Base-by-base conservation (phyloP, 2,888 invertebrate species). In the Thymelicus acteon region DNA sequence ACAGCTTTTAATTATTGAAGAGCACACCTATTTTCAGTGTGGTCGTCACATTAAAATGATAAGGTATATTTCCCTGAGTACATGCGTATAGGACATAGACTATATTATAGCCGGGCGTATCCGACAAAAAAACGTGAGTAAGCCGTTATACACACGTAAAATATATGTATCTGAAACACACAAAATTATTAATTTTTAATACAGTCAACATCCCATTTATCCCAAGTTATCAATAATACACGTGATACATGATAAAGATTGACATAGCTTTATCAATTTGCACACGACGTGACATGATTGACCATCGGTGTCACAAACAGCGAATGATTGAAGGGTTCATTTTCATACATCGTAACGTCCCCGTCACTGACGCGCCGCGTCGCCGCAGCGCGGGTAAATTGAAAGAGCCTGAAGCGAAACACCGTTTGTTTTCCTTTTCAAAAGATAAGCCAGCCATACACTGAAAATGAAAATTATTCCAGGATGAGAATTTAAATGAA, bases 391-490 rank as follows among this genome's bases (percentile, higher is more conserved):
- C 4, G 8, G 49, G 39, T 64, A 64, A 52, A 64, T 64, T 52
- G 52, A 63, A 65, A 66, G 19, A 44, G 65, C 54, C 54, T 47
- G 12, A 0, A 24, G 58, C 31, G 66, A 57, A 44, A 47, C 47
- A 15, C 8, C 58, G 31, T 31, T 15, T 62, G 62, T 62, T 62
- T 62, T 62, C 48, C 48, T 48, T 49, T 49, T 49, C 48, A 62
- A 62, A 54, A 65, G 65, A 40, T 65, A 65, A 65, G 57, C 65
- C 15, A 24, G 57, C 54, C 65, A 65, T 65, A 54, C 65, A 65
- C 44, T 19, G 24, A 57, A 57, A 65, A n/a, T 44, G 64, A 31
- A 64, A 64, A 54, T 52, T 19, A 54, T 65, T 54, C 54, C 54
- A n/a, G 57, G 24, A 52, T 19, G 54, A 57, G 24, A 57, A 57